Evolutionary conservation across 2,888 invertebrate genomes (phyloP), one percentile per base, ranked within the genome.

Genomic region (Serripes groenlandicus): DNA sequence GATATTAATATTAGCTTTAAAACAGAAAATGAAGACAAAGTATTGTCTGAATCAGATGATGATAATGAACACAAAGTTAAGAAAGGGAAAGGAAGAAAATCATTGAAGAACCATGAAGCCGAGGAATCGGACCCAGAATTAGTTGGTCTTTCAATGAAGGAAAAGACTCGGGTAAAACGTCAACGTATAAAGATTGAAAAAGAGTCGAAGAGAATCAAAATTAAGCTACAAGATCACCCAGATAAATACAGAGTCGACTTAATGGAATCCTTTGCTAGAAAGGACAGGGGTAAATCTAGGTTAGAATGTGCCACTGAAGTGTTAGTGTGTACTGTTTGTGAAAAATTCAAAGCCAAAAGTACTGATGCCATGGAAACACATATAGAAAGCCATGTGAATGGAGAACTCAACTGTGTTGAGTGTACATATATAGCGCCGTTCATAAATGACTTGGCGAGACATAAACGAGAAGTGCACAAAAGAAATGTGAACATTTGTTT

Each of bases 181-280:
- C 54, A 71, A 35, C 28, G 56, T 11, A 54, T 32, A n/a, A 71
- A 56, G 11, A 71, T 35, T 56, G 35, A 66, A 66, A 66, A 66
- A 28, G 66, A 66, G 42, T 37, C 66, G 23, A 9, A 74, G 54
- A 74, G 74, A 54, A 74, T 74, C 35, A 74, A 54, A 26, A 35
- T 85, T 11, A 81, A 76, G 52, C 60, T 85, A 32, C 70, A 81
- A 37, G 85, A 85, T 9, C 79, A 82, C 56, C 54, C 69, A 28
- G 85, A 85, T 58, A 85, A 82, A 49, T 85, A 77, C 56, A 76
- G 70, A 49, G 72, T 74, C n/a, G 81, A 85, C 34, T 69, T 68
- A 15, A 60, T 81, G 49, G 82, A 77, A n/a, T 85, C 85, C 18
- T 82, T 77, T 76, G 79, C 75, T 32, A 79, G 82, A 72, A 81